Percentiles rank a stretch among this genome's conserved stretches.
Evolutionary conservation across 2,113 vertebrate genomes (phyloP).

Genomic region (Centropus bengalensis): DNA sequence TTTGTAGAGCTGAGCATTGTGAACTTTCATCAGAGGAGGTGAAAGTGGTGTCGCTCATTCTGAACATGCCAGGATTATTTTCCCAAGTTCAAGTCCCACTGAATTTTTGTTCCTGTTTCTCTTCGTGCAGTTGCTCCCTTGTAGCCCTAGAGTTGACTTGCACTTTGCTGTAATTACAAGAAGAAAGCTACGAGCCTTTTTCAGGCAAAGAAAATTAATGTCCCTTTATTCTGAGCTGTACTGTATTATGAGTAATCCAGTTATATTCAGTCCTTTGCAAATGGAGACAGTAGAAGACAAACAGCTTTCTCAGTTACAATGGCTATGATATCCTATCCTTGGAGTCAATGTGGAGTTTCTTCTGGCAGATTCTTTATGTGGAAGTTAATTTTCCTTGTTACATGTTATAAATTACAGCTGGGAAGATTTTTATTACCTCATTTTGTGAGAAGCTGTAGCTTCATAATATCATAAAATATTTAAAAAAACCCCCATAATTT

Average conservation of each 20-base stretch:
- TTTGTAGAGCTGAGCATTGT: neutral
- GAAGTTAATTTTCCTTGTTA: neutral
- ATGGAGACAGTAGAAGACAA: slow-evolving; percentile 11
- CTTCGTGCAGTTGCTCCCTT: neutral
- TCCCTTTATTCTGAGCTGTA: neutral
- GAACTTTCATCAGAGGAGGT: slow-evolving; percentile 21
- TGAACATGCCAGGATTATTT: slow-evolving; percentile 12
- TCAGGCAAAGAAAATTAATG: neutral
- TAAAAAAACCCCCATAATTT: neutral
- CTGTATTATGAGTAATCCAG: neutral
- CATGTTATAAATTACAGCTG: neutral
- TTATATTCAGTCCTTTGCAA: neutral
- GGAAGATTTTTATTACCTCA: neutral
- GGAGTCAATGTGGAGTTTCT: neutral
- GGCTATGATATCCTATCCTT: neutral
- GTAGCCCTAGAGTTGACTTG: neutral
- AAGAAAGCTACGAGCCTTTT: neutral
- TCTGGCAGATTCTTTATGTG: neutral
- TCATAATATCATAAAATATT: too few species aligned
- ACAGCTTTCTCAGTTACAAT: slow-evolving; percentile 12
- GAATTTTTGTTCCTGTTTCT: neutral
- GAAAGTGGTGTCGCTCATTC: neutral
- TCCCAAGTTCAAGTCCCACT: neutral
- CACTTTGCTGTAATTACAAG: neutral
- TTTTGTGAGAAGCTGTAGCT: slow-evolving; percentile 1